A percentile compares a stretch with the other conserved stretches of the same genome.
phyloP scores from a whole-genome alignment of 1,140 invertebrate species.

The Drosophila grimshawi region DNA sequence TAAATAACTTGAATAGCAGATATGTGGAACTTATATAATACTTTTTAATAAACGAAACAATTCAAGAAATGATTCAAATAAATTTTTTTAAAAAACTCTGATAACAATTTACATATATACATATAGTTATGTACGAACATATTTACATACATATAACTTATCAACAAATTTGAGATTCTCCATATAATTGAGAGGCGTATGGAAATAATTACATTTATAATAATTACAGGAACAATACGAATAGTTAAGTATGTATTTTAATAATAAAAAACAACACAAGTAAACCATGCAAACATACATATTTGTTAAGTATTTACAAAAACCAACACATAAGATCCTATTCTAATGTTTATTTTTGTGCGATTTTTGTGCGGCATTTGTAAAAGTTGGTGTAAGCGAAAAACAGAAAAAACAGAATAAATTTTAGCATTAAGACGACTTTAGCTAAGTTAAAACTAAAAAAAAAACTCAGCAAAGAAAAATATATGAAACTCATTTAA shows the following conservation, averaged over 20 bases:
- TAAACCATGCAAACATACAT: neutral
- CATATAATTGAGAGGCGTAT: neutral
- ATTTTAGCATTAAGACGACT: conserved; percentile 36
- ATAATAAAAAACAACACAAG: neutral
- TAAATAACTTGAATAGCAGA: conserved; percentile 1
- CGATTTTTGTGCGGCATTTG: conserved; percentile 25
- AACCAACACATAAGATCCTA: conserved; percentile 10
- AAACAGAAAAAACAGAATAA: conserved; percentile 30
- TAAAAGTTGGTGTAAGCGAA: conserved; percentile 14
- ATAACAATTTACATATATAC: neutral
- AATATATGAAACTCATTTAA: conserved; percentile 62
- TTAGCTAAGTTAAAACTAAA: conserved; percentile 48
- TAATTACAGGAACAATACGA: conserved; percentile 24
- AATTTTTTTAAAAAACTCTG: neutral
- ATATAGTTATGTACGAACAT: neutral
- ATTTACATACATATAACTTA: neutral
- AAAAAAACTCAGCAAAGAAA: conserved; percentile 19
- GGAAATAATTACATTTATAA: conserved; percentile 6
- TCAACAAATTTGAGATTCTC: conserved; percentile 4
- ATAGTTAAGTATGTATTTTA: conserved; percentile 1
- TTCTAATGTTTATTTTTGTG: conserved; percentile 33
- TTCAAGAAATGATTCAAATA: neutral
- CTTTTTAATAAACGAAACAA: neutral
- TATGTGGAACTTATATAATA: neutral
- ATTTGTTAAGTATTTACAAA: conserved; percentile 5